phyloP scores from a whole-genome alignment of 37 sponge, comb jelly and placozoan genomes.

The Oopsacas minuta region DNA sequence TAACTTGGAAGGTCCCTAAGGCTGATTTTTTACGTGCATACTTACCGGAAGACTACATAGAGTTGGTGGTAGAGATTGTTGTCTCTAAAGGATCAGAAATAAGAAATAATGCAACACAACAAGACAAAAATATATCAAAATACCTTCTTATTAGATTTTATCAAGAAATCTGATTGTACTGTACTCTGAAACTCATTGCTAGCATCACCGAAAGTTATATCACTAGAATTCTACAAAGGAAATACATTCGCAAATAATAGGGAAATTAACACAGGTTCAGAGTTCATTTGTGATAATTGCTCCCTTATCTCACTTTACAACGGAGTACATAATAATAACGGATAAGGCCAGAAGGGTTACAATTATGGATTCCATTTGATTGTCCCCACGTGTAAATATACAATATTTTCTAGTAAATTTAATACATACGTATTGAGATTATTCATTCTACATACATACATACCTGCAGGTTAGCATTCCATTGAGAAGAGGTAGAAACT shows the following conservation, averaged over 20 bases:
- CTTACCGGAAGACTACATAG: not conserved
- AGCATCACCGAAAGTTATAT: not conserved
- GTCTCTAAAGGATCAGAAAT: not conserved
- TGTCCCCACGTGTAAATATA: too few species aligned
- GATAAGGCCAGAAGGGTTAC: too few species aligned
- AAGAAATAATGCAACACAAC: not conserved
- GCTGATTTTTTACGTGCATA: too few species aligned
- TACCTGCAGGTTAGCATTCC: constrained; percentile 7
- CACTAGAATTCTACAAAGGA: not conserved
- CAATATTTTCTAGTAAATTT: too few species aligned
- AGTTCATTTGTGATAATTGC: too few species aligned
- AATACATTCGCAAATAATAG: too few species aligned
- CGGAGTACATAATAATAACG: too few species aligned
- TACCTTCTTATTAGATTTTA: not conserved
- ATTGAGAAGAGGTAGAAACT: not conserved
- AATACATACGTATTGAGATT: too few species aligned
- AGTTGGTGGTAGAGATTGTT: not conserved
- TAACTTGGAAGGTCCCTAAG: too few species aligned
- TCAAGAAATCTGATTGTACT: not conserved
- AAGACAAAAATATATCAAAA: not conserved
- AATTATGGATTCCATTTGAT: too few species aligned
- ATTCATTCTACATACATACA: not conserved
- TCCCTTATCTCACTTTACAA: too few species aligned
- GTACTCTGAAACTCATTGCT: not conserved
- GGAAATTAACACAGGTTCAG: too few species aligned